Evolutionary conservation across 2,113 vertebrate species (phyloP).

Genomic region (Clinocottus analis): DNA sequence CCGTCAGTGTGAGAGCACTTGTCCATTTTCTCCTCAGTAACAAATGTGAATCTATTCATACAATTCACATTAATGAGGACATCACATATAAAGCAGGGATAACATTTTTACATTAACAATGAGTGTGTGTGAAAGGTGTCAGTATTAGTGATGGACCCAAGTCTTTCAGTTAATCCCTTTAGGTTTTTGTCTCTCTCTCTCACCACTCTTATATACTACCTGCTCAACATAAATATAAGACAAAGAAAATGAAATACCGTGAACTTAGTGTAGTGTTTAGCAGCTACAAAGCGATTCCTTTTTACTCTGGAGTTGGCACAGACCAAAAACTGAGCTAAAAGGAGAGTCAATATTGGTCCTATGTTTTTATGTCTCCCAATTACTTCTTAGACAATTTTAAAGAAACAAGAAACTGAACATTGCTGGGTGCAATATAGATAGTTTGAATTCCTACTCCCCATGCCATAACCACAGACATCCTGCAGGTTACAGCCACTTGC

Average conservation of each 20-base stretch:
- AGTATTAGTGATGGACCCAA: too few relatives aligned
- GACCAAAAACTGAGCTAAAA: neutral
- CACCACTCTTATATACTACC: neutral
- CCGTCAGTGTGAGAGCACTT: neutral
- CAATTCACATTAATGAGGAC: neutral
- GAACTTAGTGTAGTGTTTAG: neutral
- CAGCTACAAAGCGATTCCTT: neutral
- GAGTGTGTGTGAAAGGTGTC: neutral
- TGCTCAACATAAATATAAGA: neutral
- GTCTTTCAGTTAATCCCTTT: neutral
- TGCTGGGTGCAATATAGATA: neutral
- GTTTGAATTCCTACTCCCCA: neutral
- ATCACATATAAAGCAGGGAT: neutral
- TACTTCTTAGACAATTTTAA: neutral
- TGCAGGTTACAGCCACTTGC: too few relatives aligned
- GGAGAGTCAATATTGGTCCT: neutral
- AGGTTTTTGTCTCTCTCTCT: neutral
- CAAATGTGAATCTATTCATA: conserved; percentile 13
- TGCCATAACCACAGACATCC: conserved; percentile 8
- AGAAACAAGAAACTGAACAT: neutral
- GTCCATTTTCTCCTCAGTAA: neutral
- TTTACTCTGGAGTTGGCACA: neutral
- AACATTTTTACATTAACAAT: neutral
- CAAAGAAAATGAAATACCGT: neutral
- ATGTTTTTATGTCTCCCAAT: neutral